Base-by-base conservation (phyloP, 35 echinoderm and acorn worm genomes). In the Ophioderma brevispina region DNA sequence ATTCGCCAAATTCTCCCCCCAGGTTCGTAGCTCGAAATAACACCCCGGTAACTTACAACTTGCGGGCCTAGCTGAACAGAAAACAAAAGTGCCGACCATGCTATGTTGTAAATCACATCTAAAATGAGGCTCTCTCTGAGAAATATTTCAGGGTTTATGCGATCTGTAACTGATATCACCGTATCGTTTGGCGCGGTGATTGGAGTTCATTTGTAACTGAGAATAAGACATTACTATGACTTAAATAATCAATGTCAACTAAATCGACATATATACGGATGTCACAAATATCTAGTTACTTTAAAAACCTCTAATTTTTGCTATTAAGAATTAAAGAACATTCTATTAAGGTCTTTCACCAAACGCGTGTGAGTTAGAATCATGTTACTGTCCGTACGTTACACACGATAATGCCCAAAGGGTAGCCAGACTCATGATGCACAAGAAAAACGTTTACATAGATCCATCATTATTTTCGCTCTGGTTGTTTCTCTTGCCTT, bases 401-500 rank as follows among this genome's bases (percentile, higher is more conserved):
- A 70, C n/a, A 70, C 28, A 70, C 59, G 59, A 70, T 2, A 30
- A 25, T 70, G 28, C 59, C 59, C 23, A 2, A 18, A 6, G n/a
- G 59, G 6, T 70, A 70, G 10, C 59, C 59, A 25, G 5, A 25
- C 59, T 25, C 23, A 30, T 70, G 59, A 70, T 70, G 59, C n/a
- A 70, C 59, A 25, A 70, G 17, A 70, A 70, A 18, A 70, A 70
- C 59, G 59, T 70, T 70, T 70, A 70, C 59, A 13, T 70, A 70
- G 15, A 70, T 70, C 59, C 59, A 70, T 70, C 59, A 70, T 70
- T 70, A 70, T 70, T 70, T 70, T 70, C 59, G 59, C 59, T 70
- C 59, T 70, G 59, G 59, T 70, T 70, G 59, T 70, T 70, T 70
- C 59, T 70, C 59, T 70, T 70, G 23, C 6, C 59, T 70, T 70